Evolutionary conservation across 2,888 invertebrate genomes (phyloP).

Genomic region (Eurytoma californica): DNA sequence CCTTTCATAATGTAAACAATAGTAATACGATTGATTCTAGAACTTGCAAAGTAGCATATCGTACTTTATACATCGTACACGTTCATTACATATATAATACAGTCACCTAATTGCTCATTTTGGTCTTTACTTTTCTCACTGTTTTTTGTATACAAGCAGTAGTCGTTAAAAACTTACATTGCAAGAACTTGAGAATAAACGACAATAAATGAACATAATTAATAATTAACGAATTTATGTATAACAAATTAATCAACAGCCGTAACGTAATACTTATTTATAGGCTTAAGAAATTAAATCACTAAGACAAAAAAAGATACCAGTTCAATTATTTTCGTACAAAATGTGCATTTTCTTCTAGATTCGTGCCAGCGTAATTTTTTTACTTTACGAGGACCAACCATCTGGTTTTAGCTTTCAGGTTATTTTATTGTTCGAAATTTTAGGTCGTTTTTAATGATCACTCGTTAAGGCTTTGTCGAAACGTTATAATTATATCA

Average conservation of each 20-base stretch:
- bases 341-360: slow-evolving; percentile 46
- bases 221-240: slow-evolving; percentile 49
- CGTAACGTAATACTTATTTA: slow-evolving; percentile 37
- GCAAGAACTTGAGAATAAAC: slow-evolving; percentile 62
- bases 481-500: slow-evolving; percentile 29
- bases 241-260: slow-evolving; percentile 35
- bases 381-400: slow-evolving; percentile 26
- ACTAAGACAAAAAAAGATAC: slow-evolving; percentile 23
- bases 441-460: slow-evolving; percentile 43
- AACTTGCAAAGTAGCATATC: slow-evolving; percentile 58
- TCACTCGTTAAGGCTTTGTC: slow-evolving; percentile 41
- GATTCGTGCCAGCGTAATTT: slow-evolving; percentile 8
- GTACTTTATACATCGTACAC: slow-evolving; percentile 59
- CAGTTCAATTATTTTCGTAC: slow-evolving; percentile 39
- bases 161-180: slow-evolving; percentile 65
- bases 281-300: slow-evolving; percentile 27
- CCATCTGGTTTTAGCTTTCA: no score
- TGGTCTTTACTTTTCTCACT: slow-evolving; percentile 26
- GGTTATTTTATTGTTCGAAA: slow-evolving; percentile 34
- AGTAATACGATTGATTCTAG: slow-evolving; percentile 60
- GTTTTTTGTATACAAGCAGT: slow-evolving; percentile 34
- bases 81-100: slow-evolving; percentile 50
- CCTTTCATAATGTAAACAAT: slow-evolving; percentile 63
- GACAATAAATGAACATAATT: slow-evolving; percentile 62
- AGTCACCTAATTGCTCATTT: slow-evolving; percentile 60